Percentiles rank a stretch among this genome's conserved stretches.
These are phyloP conservation scores for Aspiorhynchus laticeps DNA, from an alignment of 2,113 vertebrate species.

Conservation along the genomic window DNA sequence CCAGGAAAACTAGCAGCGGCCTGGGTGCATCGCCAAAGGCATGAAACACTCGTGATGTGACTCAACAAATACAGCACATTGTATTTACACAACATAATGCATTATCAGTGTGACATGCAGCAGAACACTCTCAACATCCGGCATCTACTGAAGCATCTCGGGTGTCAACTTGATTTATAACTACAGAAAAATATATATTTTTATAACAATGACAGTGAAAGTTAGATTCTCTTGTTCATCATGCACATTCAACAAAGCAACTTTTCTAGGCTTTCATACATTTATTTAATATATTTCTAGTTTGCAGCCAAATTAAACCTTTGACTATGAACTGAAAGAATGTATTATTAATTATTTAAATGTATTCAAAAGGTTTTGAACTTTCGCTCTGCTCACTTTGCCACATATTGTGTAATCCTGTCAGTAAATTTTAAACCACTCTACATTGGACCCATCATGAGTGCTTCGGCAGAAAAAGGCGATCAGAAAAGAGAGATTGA, in stretches of 20 bases:
- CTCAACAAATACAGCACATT: constrained; percentile 12
- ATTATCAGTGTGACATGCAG: not conserved
- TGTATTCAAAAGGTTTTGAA: too few species aligned
- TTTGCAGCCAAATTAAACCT: too few species aligned
- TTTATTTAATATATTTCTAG: too few species aligned
- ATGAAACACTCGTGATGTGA: constrained; percentile 10
- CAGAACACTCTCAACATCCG: not conserved
- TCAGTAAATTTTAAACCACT: too few species aligned
- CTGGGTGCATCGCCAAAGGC: not conserved
- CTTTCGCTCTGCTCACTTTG: too few species aligned
- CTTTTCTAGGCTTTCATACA: too few species aligned
- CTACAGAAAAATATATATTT: not conserved
- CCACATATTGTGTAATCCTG: too few species aligned
- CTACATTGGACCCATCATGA: too few species aligned
- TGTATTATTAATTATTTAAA: too few species aligned
- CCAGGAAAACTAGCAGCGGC: not conserved
- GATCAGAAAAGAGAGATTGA: too few species aligned
- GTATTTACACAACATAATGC: not conserved
- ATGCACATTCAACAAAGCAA: not conserved
- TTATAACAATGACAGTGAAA: not conserved
- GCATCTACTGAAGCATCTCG: not conserved
- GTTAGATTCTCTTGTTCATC: not conserved
- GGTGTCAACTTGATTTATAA: not conserved
- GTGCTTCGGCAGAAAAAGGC: too few species aligned
- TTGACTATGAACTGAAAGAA: too few species aligned